Base-by-base conservation (phyloP, 2,888 invertebrate species). In the Torymus auratus region DNA sequence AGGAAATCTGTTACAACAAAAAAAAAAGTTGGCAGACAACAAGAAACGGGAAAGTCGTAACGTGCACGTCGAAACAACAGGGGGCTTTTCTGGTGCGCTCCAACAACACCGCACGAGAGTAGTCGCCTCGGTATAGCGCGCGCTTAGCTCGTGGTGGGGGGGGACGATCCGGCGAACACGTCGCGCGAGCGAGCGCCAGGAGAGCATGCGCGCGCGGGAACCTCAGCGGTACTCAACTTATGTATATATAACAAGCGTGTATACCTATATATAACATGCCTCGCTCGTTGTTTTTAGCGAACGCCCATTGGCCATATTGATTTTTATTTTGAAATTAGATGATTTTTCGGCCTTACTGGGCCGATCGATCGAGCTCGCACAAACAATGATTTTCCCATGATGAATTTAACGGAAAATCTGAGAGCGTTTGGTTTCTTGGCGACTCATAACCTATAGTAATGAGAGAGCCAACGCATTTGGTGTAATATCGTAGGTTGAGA, bases 161-260 rank as follows among this genome's bases (percentile, higher is more conserved):
- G 75, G 58, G n/a, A 72, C 41, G 5, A 41, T 41, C 41, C 41
- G 1, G 28, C 60, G 78, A 81, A 81, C 77, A 68, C 73, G 69
- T 7, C 41, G 41, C 41, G 28, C 55, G n/a, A 77, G 52, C 20
- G 17, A 10, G 17, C 14, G 14, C 13, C 41, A 41, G 41, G 41
- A 41, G 78, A 58, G 82, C 75, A 78, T 82, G 75, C 82, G 82
- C 77, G 78, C 64, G 17, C 77, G 78, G 58, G 28, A 53, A 58
- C 52, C 50, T 62, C 82, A 82, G 82, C 20, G 82, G 71, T 72
- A 62, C 82, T 82, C 82, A 82, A 82, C 70, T n/a, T 65, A 52
- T 52, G 41, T 12, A 17, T 73, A 72, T 11, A 41, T 41, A 41
- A 41, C 41, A 41, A 7, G 14, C 14, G 13, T 41, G 53, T 41